Evolutionary conservation across 2,888 invertebrate species (phyloP).

Genomic region (Lycophotia porphyrea): DNA sequence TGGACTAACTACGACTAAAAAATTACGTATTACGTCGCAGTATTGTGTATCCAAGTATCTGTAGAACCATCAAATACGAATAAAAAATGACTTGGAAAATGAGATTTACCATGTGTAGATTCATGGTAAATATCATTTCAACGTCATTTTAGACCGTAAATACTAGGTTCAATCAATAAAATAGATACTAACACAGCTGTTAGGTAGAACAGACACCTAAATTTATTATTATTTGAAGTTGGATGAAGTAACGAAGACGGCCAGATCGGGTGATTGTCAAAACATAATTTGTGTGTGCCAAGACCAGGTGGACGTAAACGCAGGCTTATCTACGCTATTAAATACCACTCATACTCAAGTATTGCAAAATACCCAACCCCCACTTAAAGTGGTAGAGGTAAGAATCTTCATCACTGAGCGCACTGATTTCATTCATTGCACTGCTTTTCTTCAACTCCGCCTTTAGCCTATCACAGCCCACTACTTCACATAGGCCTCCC

Average conservation of each 20-base stretch:
- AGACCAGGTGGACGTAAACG: constrained; percentile 13
- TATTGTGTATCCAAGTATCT: background rate
- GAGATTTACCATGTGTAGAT: too few species aligned
- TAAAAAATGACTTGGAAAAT: too few species aligned
- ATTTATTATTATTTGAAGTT: constrained; percentile 45
- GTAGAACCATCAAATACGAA: background rate
- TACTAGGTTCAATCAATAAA: background rate
- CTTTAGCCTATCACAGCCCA: background rate
- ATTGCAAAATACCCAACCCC: constrained; percentile 7
- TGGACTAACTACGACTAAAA: too few species aligned
- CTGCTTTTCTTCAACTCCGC: background rate
- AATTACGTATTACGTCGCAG: too few species aligned
- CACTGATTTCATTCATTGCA: constrained; percentile 5
- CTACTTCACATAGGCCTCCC: background rate
- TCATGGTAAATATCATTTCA: background rate
- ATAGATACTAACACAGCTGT: background rate
- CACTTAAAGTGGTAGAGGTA: constrained; percentile 31
- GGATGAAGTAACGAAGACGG: constrained; percentile 11
- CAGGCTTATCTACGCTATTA: background rate
- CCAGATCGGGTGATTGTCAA: constrained; percentile 9
- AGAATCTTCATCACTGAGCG: constrained; percentile 10
- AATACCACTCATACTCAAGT: background rate
- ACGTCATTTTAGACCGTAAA: background rate
- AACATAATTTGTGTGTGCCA: constrained; percentile 27
- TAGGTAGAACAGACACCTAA: constrained; percentile 8